phyloP scores from a whole-genome alignment of 2,888 invertebrate species.

The Sphaerophoria rueppellii region DNA sequence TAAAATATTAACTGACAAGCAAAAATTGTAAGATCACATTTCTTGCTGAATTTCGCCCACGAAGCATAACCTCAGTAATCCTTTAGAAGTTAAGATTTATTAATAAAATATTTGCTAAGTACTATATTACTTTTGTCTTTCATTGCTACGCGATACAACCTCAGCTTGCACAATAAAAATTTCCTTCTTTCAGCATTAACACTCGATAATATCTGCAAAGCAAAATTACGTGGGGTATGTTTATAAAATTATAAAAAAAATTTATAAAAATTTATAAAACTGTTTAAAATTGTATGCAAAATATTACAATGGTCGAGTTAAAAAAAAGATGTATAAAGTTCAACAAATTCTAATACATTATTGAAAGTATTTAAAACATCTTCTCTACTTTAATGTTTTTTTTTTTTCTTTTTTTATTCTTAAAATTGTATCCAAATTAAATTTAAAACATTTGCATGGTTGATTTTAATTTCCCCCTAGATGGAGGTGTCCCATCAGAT shows the following conservation, averaged over 20 bases:
- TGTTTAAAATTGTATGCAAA: slow-evolving; percentile 1
- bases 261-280: slow-evolving; percentile 46
- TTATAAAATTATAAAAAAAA: slow-evolving; percentile 35
- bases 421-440: slow-evolving; percentile 61
- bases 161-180: slow-evolving; percentile 2
- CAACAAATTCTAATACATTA: not conserved
- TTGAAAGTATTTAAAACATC: not conserved
- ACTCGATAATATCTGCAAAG: slow-evolving; percentile 5
- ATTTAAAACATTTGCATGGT: slow-evolving; percentile 55
- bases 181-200: not conserved
- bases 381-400: not conserved
- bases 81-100: too few species aligned
- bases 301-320: too few species aligned
- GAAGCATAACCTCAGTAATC: too few species aligned
- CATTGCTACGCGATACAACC: too few species aligned
- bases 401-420: slow-evolving; percentile 25
- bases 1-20: too few species aligned
- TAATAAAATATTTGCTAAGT: too few species aligned
- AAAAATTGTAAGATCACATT: too few species aligned
- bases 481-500: slow-evolving; percentile 81
- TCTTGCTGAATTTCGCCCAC: too few species aligned
- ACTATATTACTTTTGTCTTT: too few species aligned
- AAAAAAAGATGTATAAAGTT: slow-evolving; percentile 6
- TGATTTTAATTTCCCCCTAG: slow-evolving; percentile 76
- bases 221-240: too few species aligned